phyloP scores from a whole-genome alignment of 2,888 invertebrate genomes.

The Phalangium opilio region DNA sequence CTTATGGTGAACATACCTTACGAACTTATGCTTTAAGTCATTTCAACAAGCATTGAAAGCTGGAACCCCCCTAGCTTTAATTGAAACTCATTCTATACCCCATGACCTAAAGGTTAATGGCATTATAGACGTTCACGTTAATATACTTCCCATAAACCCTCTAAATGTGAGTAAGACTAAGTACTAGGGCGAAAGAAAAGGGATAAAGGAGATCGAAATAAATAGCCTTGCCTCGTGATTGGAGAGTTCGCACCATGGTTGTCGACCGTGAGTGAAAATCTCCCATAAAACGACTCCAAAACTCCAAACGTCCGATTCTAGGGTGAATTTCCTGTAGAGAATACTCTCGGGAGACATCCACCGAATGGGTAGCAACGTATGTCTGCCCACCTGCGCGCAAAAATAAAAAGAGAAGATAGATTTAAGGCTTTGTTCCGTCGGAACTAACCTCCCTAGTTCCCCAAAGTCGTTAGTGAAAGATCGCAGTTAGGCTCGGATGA shows the following conservation, averaged over 20 bases:
- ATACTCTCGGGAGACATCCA: conserved; percentile 36
- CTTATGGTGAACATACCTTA: too few species aligned
- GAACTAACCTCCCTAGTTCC: too few species aligned
- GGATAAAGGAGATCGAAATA: background rate
- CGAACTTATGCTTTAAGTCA: too few species aligned
- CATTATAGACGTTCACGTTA: too few species aligned
- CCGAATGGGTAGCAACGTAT: conserved; percentile 32
- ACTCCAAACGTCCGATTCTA: conserved; percentile 35
- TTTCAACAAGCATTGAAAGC: too few species aligned
- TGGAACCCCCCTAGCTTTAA: too few species aligned
- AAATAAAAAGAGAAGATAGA: background rate
- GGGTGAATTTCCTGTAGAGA: conserved; percentile 33
- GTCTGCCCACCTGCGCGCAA: conserved; percentile 29
- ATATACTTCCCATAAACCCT: too few species aligned
- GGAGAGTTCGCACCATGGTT: conserved; percentile 35
- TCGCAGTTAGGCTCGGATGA: too few species aligned
- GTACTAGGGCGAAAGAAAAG: background rate
- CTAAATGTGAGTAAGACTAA: background rate
- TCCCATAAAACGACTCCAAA: conserved; percentile 37
- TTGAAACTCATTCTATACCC: too few species aligned
- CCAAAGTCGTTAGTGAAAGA: too few species aligned
- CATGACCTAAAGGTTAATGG: too few species aligned
- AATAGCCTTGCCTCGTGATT: conserved; percentile 31
- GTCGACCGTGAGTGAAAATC: conserved; percentile 33
- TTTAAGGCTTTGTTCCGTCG: too few species aligned